Percentiles rank a stretch among this genome's conserved stretches.
Evolutionary conservation across 1,140 invertebrate genomes (phyloP).

Genomic region (Orchestia grillus): DNA sequence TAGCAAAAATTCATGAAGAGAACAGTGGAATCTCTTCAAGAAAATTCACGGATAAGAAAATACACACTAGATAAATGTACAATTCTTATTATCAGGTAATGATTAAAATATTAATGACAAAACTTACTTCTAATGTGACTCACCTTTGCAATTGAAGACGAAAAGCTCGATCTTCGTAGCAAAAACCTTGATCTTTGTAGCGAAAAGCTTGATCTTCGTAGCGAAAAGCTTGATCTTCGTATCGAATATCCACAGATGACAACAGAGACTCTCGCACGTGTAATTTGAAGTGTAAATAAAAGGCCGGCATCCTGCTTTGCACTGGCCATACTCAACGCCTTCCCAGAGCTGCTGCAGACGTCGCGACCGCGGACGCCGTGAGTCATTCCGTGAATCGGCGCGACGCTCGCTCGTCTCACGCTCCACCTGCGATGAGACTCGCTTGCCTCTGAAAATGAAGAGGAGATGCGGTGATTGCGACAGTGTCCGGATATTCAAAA

Average conservation of each 20-base stretch:
- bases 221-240: background rate
- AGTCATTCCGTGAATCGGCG: background rate
- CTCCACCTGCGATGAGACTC: background rate
- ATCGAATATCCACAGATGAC: background rate
- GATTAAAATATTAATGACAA: background rate
- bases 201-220: background rate
- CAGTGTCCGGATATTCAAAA: background rate
- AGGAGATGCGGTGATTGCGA: background rate
- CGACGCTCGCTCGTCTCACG: background rate
- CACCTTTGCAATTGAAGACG: no score
- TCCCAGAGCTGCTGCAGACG: background rate
- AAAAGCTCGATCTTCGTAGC: no score
- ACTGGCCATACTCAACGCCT: background rate
- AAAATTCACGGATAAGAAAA: background rate
- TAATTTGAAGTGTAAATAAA: background rate
- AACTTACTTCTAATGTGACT: background rate
- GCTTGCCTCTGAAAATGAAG: background rate
- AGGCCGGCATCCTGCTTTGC: background rate
- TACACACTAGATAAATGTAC: background rate
- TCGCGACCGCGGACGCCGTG: background rate
- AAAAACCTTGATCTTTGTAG: no score
- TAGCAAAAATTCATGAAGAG: background rate
- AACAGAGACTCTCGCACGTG: background rate
- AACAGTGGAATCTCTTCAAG: background rate
- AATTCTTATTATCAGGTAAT: background rate